Evolutionary conservation across 2,113 vertebrate genomes (phyloP).

Genomic region (Aythya baeri): DNA sequence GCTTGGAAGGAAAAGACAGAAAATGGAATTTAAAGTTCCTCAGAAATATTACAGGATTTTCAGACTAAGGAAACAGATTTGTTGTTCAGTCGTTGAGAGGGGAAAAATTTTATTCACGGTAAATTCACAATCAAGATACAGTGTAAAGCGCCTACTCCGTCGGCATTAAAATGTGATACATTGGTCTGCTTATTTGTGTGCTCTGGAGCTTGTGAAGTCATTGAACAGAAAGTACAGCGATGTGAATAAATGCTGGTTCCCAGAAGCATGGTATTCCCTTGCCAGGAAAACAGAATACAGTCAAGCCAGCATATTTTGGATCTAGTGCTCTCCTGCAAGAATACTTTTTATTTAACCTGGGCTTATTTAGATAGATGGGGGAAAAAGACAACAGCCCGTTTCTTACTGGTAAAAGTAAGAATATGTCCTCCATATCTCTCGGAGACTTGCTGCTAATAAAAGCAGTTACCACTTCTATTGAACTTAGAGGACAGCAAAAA

Average conservation of each 20-base stretch:
- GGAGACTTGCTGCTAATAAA: neutral
- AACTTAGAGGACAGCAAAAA: neutral
- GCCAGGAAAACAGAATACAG: neutral
- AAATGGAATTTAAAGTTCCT: constrained; percentile 12
- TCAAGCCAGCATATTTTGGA: neutral
- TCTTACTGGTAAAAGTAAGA: neutral
- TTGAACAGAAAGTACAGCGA: constrained; percentile 2
- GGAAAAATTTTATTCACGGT: neutral
- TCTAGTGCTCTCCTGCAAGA: neutral
- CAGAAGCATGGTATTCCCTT: neutral
- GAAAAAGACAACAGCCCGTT: neutral
- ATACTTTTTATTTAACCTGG: neutral
- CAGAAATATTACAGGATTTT: constrained; percentile 17
- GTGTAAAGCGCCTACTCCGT: neutral
- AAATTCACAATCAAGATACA: neutral
- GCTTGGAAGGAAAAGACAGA: constrained; percentile 10
- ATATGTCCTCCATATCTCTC: neutral
- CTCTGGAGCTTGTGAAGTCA: neutral
- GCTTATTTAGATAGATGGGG: neutral
- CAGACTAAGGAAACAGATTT: neutral
- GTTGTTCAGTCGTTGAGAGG: neutral
- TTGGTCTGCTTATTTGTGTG: neutral
- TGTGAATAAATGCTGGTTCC: neutral
- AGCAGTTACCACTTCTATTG: neutral
- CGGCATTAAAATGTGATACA: rapidly evolving